Base-by-base conservation (phyloP, 2,113 vertebrate species). In the Cyanoderma ruficeps region DNA sequence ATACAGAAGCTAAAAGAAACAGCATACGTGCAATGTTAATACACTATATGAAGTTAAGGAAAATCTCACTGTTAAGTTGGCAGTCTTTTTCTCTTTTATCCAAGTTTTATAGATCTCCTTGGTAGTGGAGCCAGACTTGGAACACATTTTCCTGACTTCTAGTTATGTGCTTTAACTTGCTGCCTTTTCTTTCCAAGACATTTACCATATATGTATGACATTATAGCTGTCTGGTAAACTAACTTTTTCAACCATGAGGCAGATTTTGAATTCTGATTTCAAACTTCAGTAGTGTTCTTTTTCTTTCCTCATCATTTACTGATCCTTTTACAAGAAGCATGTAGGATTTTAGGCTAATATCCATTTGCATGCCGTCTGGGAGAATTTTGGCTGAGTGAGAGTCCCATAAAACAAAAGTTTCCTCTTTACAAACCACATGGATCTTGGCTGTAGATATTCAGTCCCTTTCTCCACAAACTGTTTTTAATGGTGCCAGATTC, bases 401-500 rank as follows among this genome's bases (percentile, higher is more conserved):
- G 92, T 96, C 84, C 93, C 87, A 91, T 90, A 97, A 94, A 96
- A 96, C 95, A 96, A 95, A 96, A 96, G 91, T 96, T 96, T 96
- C 91, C 94, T 96, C 87, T 96, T 96, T 97, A 83, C 92, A 96
- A 94, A 96, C 93, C 95, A 97, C 94, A 96, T 97, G 94, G 95
- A 97, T 82, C 94, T 97, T 96, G 96, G 96, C 96, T 96, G 92
- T 96, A 96, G 95, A 94, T 94, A 95, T 46, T 96, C 96, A 95
- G 91, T 89, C 93, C 94, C 90, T 95, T 97, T 97, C 90, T 94
- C 94, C 79, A 94, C 95, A 97, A 97, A 97, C 96, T 96, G 95
- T 96, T 97, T 97, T 94, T 94, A 96, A 97, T 97, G 96, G 94
- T 95, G 96, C 97, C 97, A 97, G 88, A 94, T 96, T 96, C 94